Conservation (phyloP, 2,888 invertebrate species). For the Ormyrus rosae region DNA sequence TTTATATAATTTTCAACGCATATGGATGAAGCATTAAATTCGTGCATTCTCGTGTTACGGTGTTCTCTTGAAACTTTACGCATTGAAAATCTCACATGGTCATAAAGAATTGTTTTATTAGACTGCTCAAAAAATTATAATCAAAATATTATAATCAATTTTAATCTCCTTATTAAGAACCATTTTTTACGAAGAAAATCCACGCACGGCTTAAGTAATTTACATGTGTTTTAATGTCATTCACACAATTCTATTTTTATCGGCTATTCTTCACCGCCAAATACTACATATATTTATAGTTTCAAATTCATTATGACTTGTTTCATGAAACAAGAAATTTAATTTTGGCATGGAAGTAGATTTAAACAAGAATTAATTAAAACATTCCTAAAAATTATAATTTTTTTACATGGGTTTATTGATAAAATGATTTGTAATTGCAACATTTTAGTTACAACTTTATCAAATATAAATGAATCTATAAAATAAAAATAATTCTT, state of each 20-base stretch:
- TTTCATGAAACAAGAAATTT: background rate
- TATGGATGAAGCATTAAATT: too few relatives aligned
- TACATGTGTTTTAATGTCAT: conserved; percentile 38
- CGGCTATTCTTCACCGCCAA: conserved; percentile 10
- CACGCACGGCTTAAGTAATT: conserved; percentile 22
- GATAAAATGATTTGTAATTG: too few relatives aligned
- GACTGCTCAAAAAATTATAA: background rate
- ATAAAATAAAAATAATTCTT: too few relatives aligned
- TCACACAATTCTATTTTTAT: conserved; percentile 38
- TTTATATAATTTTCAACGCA: too few relatives aligned
- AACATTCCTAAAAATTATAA: background rate
- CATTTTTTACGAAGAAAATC: conserved; percentile 7
- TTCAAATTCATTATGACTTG: conserved; percentile 9
- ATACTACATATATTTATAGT: conserved; percentile 20
- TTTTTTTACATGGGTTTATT: too few relatives aligned
- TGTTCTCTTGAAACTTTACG: conserved; percentile 5
- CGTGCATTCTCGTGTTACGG: background rate
- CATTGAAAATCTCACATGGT: conserved; percentile 3
- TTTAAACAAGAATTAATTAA: background rate
- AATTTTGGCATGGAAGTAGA: background rate
- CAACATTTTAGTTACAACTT: too few relatives aligned
- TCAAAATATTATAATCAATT: background rate
- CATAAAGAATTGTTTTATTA: conserved; percentile 2
- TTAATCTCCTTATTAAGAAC: background rate
- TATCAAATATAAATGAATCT: too few relatives aligned